phyloP scores from a whole-genome alignment of 2,797 vertebrate genomes.

The Malacoraja senta region DNA sequence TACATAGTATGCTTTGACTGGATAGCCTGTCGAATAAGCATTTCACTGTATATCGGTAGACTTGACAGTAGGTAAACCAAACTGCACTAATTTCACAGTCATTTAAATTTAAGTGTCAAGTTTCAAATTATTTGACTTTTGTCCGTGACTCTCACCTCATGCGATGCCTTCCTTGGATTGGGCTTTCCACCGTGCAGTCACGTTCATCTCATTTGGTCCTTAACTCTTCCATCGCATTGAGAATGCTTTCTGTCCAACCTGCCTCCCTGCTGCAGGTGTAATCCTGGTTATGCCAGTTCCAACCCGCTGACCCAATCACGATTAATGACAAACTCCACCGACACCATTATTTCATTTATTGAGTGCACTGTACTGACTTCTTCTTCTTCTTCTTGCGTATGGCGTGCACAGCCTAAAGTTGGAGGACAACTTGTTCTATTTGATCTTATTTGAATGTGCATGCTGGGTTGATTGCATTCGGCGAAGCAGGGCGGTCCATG shows the following conservation, averaged over 20 bases:
- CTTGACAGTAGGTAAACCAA: no score
- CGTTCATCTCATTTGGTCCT: background rate
- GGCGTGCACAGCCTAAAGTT: no score
- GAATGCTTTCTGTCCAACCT: background rate
- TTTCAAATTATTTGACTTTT: background rate
- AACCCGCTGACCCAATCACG: background rate
- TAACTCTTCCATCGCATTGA: background rate
- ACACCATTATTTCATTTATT: background rate
- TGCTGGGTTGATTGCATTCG: no score
- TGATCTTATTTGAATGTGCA: no score
- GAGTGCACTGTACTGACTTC: no score
- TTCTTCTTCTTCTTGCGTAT: no score
- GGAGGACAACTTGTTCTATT: no score
- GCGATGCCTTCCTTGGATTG: background rate
- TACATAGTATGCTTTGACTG: no score
- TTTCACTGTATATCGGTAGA: no score
- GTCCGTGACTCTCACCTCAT: background rate
- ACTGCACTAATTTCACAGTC: background rate
- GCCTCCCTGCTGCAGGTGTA: background rate
- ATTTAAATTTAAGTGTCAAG: background rate
- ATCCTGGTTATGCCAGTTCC: background rate
- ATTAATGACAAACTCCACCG: background rate
- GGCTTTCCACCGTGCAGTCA: background rate
- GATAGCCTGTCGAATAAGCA: no score
- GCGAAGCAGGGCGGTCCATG: no score